Base-by-base conservation (phyloP, 2,888 invertebrate genomes). In the Lepidochitona cinerea region DNA sequence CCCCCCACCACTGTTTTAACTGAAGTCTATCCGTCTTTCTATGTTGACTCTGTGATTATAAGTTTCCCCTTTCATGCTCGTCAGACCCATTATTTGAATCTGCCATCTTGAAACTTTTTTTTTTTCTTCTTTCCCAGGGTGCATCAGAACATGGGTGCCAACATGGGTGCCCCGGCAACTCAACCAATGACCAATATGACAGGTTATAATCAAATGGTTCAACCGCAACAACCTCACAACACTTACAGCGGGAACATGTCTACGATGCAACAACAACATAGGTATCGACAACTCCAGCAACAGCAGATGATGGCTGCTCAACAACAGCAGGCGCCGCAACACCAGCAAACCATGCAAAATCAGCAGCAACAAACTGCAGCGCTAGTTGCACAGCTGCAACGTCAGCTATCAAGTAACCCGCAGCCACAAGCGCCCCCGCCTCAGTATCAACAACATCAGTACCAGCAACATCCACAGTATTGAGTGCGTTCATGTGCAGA, bases 341-440 rank as follows among this genome's bases (percentile, higher is more conserved):
- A 87, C 78, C 90, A 91, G 81, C 91, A 78, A 53, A 72, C 88
- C 84, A 92, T 87, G 73, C 91, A 89, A 59, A 89, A 87, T 72
- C 86, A 88, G 64, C 91, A 91, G 54, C 91, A 90, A 70, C 84
- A 86, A 89, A 82, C 80, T n/a, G 82, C 84, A 1, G 83, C 84
- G 1, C 78, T 86, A 49, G 83, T 85, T 35, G 86, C 85, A 2
- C 85, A 85, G 69, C 77, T 86, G 18, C 85, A 84, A 75, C 76
- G 85, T 67, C 84, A 85, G 72, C 80, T 85, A 77, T 79, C 81
- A 0, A 74, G 71, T 14, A 74, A 80, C 18, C 53, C 33, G 26
- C 75, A 69, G 41, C 75, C 70, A 0, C 77, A 75, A 6, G 79
- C 80, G 12, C 83, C 77, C 0, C 79, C 72, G 7, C 81, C 81